Conservation (phyloP, 2,797 vertebrate genomes). For the Cynodonichthys magdalenae region DNA sequence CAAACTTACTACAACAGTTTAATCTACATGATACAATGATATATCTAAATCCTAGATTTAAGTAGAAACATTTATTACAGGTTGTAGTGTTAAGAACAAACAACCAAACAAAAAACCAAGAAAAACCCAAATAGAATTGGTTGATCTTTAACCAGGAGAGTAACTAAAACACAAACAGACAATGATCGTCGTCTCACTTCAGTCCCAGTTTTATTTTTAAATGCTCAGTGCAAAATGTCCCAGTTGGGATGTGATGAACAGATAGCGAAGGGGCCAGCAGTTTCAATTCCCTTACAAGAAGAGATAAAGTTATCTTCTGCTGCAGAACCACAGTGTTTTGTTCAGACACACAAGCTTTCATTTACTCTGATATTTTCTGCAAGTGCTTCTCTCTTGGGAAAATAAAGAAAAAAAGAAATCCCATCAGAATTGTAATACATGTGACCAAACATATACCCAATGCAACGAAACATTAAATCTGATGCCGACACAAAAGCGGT, state of each 20-base stretch:
- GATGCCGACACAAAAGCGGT: constrained; percentile 19
- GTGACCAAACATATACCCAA: constrained; percentile 35
- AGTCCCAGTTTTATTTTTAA: no score
- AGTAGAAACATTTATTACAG: no score
- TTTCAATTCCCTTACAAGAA: constrained; percentile 10
- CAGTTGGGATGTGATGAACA: not conserved
- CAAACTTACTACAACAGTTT: no score
- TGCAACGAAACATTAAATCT: constrained; percentile 28
- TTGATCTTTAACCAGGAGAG: no score
- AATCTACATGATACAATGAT: no score
- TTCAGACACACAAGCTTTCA: constrained; percentile 15
- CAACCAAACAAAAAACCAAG: no score
- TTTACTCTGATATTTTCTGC: constrained; percentile 11
- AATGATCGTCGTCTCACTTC: no score
- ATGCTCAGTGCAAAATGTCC: not conserved
- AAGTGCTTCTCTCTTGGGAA: not conserved
- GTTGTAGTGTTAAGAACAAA: no score
- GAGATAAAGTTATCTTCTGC: constrained; percentile 17
- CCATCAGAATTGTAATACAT: constrained; percentile 1
- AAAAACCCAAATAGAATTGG: no score
- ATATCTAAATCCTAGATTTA: no score
- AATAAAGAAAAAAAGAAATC: constrained; percentile 11
- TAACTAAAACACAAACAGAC: no score
- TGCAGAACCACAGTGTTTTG: constrained; percentile 10
- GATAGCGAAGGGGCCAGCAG: not conserved